A percentile compares a stretch with the other conserved stretches of the same genome.
Conservation (phyloP, 2,113 vertebrate genomes). For the Tachuris rubrigastra region DNA sequence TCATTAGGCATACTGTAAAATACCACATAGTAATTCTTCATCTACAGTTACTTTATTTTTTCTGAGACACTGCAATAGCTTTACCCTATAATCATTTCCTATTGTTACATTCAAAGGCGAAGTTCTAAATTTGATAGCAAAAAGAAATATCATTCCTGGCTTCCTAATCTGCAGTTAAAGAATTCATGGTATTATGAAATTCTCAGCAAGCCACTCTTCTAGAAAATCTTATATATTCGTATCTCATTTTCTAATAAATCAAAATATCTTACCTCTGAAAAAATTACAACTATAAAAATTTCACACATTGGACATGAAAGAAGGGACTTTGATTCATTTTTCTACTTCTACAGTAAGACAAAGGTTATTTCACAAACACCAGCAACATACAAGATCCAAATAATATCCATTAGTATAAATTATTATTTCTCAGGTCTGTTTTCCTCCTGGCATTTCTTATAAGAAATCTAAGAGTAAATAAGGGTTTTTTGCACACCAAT, state of each 20-base stretch:
- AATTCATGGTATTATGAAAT: constrained; percentile 8
- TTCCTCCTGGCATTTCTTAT: constrained; percentile 3
- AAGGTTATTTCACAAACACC: constrained; percentile 17
- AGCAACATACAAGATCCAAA: constrained; percentile 3
- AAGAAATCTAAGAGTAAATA: constrained; percentile 46
- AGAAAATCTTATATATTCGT: neutral
- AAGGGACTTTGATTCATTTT: neutral
- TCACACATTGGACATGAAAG: neutral
- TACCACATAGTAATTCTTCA: neutral
- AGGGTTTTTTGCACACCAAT: constrained; percentile 10
- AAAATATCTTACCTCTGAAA: neutral
- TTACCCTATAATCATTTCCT: neutral
- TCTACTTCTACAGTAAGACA: neutral
- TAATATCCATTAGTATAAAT: constrained; percentile 3
- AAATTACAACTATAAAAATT: neutral
- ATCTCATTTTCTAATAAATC: constrained; percentile 1
- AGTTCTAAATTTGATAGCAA: neutral
- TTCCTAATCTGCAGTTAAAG: constrained; percentile 20
- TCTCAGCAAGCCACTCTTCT: neutral
- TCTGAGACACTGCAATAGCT: neutral
- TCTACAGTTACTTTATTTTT: neutral
- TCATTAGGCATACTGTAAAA: neutral
- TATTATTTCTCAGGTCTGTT: neutral
- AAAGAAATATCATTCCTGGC: neutral
- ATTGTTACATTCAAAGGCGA: neutral